Percentiles rank a stretch among this genome's conserved stretches.
phyloP scores from a whole-genome alignment of 2,888 invertebrate genomes.

The Eueremaeus valkanovi region DNA sequence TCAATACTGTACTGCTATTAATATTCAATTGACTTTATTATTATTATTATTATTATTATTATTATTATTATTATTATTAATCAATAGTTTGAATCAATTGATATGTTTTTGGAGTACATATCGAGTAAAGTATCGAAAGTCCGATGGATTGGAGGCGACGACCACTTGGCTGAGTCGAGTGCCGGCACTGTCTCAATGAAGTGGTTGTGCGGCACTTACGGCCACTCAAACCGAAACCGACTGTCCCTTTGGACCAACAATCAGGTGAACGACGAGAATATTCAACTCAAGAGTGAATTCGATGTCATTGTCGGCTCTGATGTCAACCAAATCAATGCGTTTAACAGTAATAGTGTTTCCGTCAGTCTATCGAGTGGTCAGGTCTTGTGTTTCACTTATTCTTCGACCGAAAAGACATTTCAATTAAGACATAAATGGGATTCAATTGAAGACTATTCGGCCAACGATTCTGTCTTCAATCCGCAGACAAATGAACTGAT shows the following conservation, averaged over 20 bases:
- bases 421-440: conserved; percentile 14
- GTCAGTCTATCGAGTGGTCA: conserved; percentile 16
- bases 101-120: conserved; percentile 20
- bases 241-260: conserved; percentile 13
- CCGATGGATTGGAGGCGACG: conserved; percentile 2
- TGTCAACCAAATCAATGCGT: conserved; percentile 11
- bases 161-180: not conserved
- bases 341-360: not conserved
- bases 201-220: conserved; percentile 21
- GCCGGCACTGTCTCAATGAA: not conserved
- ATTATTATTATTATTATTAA: no score
- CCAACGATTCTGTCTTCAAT: conserved; percentile 3
- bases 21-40: not conserved
- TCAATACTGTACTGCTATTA: no score
- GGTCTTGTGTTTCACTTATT: not conserved
- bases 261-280: not conserved
- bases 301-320: not conserved
- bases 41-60: not conserved
- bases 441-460: not conserved
- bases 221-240: not conserved
- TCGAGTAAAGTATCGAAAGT: not conserved
- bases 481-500: conserved; percentile 34
- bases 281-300: not conserved
- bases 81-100: not conserved
- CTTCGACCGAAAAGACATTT: not conserved